Evolutionary conservation across 2,797 vertebrate genomes (phyloP), one percentile per base, ranked within the genome.

Genomic region (Benthosema pterotum): DNA sequence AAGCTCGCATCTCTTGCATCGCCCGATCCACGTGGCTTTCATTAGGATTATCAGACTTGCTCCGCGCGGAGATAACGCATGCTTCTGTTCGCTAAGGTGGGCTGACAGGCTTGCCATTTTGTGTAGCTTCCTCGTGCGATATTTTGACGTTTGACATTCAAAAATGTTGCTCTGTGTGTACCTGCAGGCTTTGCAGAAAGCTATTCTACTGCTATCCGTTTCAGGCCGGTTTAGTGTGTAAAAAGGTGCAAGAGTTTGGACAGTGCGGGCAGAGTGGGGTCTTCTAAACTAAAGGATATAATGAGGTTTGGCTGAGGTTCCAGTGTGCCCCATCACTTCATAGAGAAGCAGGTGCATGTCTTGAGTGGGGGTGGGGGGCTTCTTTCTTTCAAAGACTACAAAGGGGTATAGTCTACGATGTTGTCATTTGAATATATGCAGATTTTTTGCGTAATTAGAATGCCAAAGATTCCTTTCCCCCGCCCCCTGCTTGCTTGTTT

Each of bases 61-160:
- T 77, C 63, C 77, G 58, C 59, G 76, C 72, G 68, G 75, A 87
- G 88, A 89, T 88, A 88, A 87, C 79, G 69, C 71, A 71, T 28
- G 73, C 78, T 71, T 77, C 78, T 71, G 75, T n/a, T n/a, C n/a
- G n/a, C 68, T 76, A 63, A 43, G 14, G 72, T 57, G 69, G 69
- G 32, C 81, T 59, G 79, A 74, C 78, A 71, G 83, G 77, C 61
- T 77, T 59, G 71, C 73, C 15, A 14, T 75, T 91, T 89, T 89
- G 76, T 79, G 75, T 79, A 71, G 74, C 74, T 79, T 77, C 71
- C 69, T 67, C 71, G 83, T 74, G 32, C 90, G 88, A 88, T 91
- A 87, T 89, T n/a, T 85, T 91, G 87, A 88, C 63, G 71, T 84
- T 88, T 92, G 89, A 91, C 91, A 92, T 92, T 92, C 85, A 90